Conservation (phyloP, 2,113 vertebrate species). For the Larimichthys crocea region DNA sequence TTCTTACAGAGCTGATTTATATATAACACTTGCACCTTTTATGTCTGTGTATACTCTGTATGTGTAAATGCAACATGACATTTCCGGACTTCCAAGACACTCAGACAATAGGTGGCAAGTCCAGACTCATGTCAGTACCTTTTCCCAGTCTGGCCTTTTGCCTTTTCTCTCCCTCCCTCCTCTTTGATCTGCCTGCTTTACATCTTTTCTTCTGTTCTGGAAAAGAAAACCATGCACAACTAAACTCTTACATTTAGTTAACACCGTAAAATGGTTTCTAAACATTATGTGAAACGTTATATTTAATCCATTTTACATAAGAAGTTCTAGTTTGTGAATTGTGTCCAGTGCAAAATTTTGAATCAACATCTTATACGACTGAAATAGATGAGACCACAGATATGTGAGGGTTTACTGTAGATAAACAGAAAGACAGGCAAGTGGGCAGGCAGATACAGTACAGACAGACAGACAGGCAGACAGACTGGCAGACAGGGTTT, state of each 20-base stretch:
- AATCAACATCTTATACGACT: background rate
- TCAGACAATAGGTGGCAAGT: constrained; percentile 61
- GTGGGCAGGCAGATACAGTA: background rate
- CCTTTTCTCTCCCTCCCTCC: constrained; percentile 25
- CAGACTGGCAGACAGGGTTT: constrained; percentile 75
- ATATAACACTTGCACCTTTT: constrained; percentile 40
- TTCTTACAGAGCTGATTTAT: constrained; percentile 61
- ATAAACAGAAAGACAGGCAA: constrained; percentile 20
- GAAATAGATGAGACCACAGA: constrained; percentile 2
- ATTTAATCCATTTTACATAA: background rate
- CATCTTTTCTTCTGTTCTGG: background rate
- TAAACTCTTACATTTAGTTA: background rate
- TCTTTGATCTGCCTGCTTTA: background rate
- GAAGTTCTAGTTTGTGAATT: background rate
- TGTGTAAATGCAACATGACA: constrained; percentile 62
- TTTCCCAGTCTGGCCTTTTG: constrained; percentile 51
- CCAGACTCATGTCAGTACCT: constrained; percentile 31
- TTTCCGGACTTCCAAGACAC: constrained; percentile 56
- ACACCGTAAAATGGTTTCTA: background rate
- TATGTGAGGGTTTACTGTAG: constrained; percentile 8
- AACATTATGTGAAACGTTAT: background rate
- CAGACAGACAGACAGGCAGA: constrained; percentile 23
- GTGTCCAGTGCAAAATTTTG: background rate
- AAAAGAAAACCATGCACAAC: background rate
- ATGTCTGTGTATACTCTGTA: constrained; percentile 53